Conservation (phyloP, 2,797 vertebrate genomes). For the Mormyrus hasselquistii region DNA sequence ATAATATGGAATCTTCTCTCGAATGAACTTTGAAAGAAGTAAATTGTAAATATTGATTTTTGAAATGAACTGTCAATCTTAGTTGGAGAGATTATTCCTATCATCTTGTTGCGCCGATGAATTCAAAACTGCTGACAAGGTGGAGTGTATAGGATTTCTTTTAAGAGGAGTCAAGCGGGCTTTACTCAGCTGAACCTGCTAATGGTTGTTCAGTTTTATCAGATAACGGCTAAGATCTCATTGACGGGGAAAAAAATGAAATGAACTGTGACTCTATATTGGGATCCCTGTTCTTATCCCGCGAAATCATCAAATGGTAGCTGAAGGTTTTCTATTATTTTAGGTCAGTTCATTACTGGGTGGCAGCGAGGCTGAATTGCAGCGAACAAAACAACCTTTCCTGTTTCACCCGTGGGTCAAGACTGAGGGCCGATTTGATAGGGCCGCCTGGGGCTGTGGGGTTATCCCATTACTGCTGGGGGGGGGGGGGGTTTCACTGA, state of each 20-base stretch:
- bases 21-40: conserved; percentile 97
- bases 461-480: conserved; percentile 71
- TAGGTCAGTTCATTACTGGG: conserved; percentile 75
- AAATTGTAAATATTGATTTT: conserved; percentile 99
- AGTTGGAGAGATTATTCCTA: conserved; percentile 83
- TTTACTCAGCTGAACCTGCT: conserved; percentile 70
- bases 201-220: conserved; percentile 87
- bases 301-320: conserved; percentile 4
- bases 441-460: conserved; percentile 62
- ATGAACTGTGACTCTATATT: conserved; percentile 79
- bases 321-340: conserved; percentile 21
- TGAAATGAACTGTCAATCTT: conserved; percentile 96
- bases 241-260: conserved; percentile 74
- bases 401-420: conserved; percentile 68
- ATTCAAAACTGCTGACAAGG: conserved; percentile 88
- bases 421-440: conserved; percentile 69
- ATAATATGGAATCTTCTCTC: conserved; percentile 90
- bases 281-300: conserved; percentile 72
- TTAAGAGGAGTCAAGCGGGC: conserved; percentile 79
- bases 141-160: conserved; percentile 78
- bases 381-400: conserved; percentile 67
- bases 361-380: conserved; percentile 63
- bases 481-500: conserved; percentile 45
- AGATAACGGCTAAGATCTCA: conserved; percentile 83
- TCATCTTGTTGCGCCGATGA: conserved; percentile 76